A percentile compares a stretch with the other conserved stretches of the same genome.
These are phyloP conservation scores for Callyntrura guangdongensis DNA, from an alignment of 2,888 invertebrate genomes.

Conservation along the genomic window DNA sequence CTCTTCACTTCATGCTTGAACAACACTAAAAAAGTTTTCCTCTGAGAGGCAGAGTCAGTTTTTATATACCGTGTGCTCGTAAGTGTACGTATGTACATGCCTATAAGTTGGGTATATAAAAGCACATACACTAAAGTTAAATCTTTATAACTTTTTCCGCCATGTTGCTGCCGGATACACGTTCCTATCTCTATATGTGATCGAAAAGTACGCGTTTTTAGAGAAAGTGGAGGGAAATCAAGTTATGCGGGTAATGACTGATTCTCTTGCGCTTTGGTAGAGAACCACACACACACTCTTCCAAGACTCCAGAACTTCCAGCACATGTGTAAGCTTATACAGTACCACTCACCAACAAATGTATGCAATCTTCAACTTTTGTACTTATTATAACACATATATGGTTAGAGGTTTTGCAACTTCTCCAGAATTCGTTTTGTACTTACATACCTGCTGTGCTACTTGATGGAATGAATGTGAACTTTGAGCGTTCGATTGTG, in stretches of 20 bases:
- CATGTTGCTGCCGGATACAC: neutral
- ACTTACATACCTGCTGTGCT: slow-evolving; percentile 57
- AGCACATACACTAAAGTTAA: slow-evolving; percentile 3
- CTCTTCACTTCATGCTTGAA: slow-evolving; percentile 18
- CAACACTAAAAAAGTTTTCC: slow-evolving; percentile 23
- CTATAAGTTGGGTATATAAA: too few relatives aligned
- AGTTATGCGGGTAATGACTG: slow-evolving; percentile 54
- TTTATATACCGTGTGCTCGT: neutral
- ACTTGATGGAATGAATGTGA: slow-evolving; percentile 60
- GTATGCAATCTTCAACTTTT: too few relatives aligned
- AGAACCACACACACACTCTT: neutral
- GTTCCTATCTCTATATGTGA: neutral
- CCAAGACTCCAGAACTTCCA: neutral
- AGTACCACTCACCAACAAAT: too few relatives aligned
- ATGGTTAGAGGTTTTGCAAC: too few relatives aligned
- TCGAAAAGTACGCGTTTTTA: neutral
- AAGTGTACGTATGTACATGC: neutral
- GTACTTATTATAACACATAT: too few relatives aligned
- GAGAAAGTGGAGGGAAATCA: slow-evolving; percentile 12
- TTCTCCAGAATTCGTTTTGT: too few relatives aligned
- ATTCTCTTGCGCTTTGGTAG: slow-evolving; percentile 28
- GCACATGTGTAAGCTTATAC: neutral
- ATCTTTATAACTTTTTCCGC: neutral
- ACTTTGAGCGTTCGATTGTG: slow-evolving; percentile 64
- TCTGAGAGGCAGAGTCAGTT: neutral